Percentiles rank a stretch among this genome's conserved stretches.
Conservation (phyloP, 2,797 vertebrate species). For the Muscicapa comitata region DNA sequence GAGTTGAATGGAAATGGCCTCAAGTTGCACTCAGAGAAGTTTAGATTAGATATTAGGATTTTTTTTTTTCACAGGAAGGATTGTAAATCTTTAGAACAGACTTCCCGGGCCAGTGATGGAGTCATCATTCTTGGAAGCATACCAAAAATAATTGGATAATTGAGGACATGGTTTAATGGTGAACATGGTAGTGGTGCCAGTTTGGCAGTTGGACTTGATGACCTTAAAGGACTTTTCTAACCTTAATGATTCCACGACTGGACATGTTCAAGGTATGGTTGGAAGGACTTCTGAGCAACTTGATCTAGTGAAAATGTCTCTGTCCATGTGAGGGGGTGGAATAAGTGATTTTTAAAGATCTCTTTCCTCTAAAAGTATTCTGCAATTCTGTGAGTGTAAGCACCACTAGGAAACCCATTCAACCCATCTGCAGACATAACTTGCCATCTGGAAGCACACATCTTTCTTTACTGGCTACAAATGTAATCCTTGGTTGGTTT, state of each 20-base stretch:
- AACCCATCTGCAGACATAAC: neutral
- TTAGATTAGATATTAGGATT: neutral
- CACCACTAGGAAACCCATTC: neutral
- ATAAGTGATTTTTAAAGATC: neutral
- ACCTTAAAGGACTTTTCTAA: neutral
- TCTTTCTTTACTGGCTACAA: neutral
- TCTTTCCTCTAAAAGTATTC: neutral
- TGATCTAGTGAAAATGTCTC: neutral
- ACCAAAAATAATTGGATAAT: neutral
- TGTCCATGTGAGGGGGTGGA: neutral
- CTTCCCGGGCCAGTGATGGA: neutral
- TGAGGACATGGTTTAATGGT: neutral
- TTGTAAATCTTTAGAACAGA: neutral
- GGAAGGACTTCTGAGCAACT: neutral
- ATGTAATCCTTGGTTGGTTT: neutral
- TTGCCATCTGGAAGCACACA: neutral
- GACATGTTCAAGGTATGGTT: neutral
- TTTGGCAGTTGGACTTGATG: neutral
- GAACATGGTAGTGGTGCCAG: neutral
- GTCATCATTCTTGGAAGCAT: neutral
- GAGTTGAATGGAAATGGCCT: neutral
- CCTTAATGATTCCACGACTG: neutral
- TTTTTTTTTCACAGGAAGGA: neutral
- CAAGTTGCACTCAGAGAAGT: neutral
- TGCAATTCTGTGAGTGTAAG: neutral